Base-by-base conservation (phyloP, 2,797 vertebrate species). In the Paedocypris micromegethes region DNA sequence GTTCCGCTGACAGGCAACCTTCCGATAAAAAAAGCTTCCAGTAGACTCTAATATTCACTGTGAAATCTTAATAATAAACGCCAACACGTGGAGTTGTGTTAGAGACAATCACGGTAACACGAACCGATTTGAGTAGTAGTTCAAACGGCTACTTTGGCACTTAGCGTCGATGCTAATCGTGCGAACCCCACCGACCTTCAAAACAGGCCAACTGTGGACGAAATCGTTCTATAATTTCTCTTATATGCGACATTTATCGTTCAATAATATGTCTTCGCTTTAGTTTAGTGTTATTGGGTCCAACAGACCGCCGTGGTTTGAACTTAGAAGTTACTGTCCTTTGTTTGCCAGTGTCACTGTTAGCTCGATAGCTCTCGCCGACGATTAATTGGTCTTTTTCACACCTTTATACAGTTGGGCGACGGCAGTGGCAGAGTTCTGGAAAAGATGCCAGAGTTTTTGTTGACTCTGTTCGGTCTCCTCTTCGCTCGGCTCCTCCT, bases 341-440 rank as follows among this genome's bases (percentile, higher is more conserved):
- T 70, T 70, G 68, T 70, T 64, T 44, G 54, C 46, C 46, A 57
- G 53, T 8, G 53, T 46, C 52, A 43, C 52, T 58, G 50, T 52
- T 53, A 44, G 52, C 65, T 49, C 4, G 39, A 7, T 64, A 73
- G 58, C 50, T 56, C 46, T 47, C 39, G 1, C 8, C 9, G 41
- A 46, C 9, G 47, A 45, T 52, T 57, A 51, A 48, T 53, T 41
- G 40, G 6, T 9, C 2, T 5, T 23, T 46, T 7, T 49, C 60
- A 9, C 50, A 98, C 94, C 96, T 94, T 95, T 97, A 85, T 98
- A 98, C 61, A 98, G 93, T 88, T 98, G 96, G 8, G 96, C 96
- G 74, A 98, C 94, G 44, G 96, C 93, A 2, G 95, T 96, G 72
- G 95, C 95, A 0, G 94, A 97, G 83, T 97, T 98, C 80, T 98